These are phyloP conservation scores for Petroica traversi DNA, from an alignment of 2,113 vertebrate genomes.

Conservation along the genomic window DNA sequence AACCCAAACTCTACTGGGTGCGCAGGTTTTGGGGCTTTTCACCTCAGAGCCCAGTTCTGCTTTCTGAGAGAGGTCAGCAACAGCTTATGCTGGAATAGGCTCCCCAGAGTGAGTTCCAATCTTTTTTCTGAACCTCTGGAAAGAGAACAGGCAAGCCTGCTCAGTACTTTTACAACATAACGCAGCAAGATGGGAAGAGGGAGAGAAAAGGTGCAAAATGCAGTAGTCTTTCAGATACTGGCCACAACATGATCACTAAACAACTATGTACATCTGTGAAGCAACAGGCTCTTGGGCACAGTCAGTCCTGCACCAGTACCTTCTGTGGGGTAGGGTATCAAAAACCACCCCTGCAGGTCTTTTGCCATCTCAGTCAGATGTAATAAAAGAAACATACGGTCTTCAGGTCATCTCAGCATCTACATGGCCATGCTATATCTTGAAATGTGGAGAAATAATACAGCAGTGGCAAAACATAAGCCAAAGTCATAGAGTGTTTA, in stretches of 20 bases:
- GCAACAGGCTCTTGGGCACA: background rate
- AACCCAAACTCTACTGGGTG: background rate
- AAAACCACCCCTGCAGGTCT: background rate
- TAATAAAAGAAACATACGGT: background rate
- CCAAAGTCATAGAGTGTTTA: constrained; percentile 64
- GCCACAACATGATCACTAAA: constrained; percentile 51
- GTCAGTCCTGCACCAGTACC: background rate
- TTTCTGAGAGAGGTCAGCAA: background rate
- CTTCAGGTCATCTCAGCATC: background rate
- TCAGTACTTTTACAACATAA: background rate
- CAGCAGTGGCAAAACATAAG: constrained; percentile 78
- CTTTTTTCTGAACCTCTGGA: background rate
- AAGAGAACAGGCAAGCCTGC: background rate
- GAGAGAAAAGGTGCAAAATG: constrained; percentile 53
- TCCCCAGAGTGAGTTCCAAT: background rate
- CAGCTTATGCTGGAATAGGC: background rate
- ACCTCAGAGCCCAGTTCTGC: background rate
- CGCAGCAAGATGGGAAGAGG: background rate
- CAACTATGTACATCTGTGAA: constrained; percentile 40
- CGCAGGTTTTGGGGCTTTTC: background rate
- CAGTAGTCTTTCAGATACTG: constrained; percentile 62
- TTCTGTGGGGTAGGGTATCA: background rate
- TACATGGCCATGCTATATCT: constrained; percentile 24
- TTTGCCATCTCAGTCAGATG: background rate
- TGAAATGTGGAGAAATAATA: constrained; percentile 69